A percentile compares a stretch with the other conserved stretches of the same genome.
Evolutionary conservation across 2,888 invertebrate genomes (phyloP).

Genomic region (Nomada ferruginata): DNA sequence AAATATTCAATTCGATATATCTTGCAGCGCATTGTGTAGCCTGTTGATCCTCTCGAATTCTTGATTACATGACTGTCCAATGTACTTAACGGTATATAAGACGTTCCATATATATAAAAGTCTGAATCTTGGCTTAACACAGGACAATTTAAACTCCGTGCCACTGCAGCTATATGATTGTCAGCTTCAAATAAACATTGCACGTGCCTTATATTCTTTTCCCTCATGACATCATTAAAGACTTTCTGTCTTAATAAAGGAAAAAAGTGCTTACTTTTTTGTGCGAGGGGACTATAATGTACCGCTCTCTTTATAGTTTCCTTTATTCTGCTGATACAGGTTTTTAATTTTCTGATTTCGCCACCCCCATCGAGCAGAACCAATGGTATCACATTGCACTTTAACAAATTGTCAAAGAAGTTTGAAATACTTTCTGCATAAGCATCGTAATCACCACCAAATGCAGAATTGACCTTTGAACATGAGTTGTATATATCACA

Average conservation of each 20-base stretch:
- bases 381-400: constrained; percentile 90
- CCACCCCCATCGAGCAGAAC: constrained; percentile 93
- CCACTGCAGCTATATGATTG: constrained; percentile 93
- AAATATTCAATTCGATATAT: constrained; percentile 90
- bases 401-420: constrained; percentile 89
- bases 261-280: constrained; percentile 87
- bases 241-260: constrained; percentile 91
- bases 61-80: constrained; percentile 85
- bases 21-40: constrained; percentile 87
- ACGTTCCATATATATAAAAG: constrained; percentile 94
- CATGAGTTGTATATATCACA: constrained; percentile 89
- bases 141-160: constrained; percentile 91
- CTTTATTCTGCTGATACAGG: constrained; percentile 86
- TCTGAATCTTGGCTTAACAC: constrained; percentile 97
- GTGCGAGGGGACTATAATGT: constrained; percentile 85
- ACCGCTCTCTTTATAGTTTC: constrained; percentile 86
- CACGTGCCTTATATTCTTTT: constrained; percentile 88
- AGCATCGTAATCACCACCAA: constrained; percentile 94
- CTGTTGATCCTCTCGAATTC: constrained; percentile 61
- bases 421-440: constrained; percentile 87
- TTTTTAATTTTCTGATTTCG: constrained; percentile 89
- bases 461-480: constrained; percentile 88
- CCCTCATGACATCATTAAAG: constrained; percentile 89
- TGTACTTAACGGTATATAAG: constrained; percentile 91
- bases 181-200: constrained; percentile 96